Conservation (phyloP, 2,888 invertebrate species). For the Syrphus vitripennis region DNA sequence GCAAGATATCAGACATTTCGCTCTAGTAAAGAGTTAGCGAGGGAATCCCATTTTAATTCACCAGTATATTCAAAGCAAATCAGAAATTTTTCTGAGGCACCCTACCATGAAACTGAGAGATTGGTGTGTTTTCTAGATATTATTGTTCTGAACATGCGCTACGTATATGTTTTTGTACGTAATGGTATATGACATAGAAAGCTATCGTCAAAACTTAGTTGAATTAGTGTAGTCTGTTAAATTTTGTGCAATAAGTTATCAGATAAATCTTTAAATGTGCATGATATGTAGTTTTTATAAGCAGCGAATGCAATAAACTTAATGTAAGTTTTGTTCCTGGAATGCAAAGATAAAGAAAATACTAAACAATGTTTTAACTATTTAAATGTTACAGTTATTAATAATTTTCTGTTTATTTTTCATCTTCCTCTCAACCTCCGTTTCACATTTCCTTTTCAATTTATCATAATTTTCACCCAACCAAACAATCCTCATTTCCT, state of each 20-base stretch:
- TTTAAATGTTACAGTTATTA: conserved; percentile 68
- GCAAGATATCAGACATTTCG: too few species aligned
- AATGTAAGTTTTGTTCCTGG: conserved; percentile 58
- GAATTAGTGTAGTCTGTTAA: background rate
- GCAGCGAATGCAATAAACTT: conserved; percentile 40
- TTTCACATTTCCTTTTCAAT: conserved; percentile 3
- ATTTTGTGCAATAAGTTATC: background rate
- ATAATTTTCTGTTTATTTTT: conserved; percentile 66
- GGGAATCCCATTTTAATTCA: too few species aligned
- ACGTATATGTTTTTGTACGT: too few species aligned
- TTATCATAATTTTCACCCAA: background rate
- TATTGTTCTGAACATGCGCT: too few species aligned
- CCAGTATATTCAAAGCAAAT: too few species aligned
- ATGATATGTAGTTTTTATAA: conserved; percentile 27
- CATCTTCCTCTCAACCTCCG: conserved; percentile 37
- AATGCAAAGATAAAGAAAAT: conserved; percentile 33
- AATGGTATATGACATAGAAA: too few species aligned
- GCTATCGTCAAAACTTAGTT: background rate
- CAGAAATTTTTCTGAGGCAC: too few species aligned
- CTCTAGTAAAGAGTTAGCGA: too few species aligned
- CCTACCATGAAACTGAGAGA: too few species aligned
- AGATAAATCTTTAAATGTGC: conserved; percentile 41
- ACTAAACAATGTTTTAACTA: conserved; percentile 64
- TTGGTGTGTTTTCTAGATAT: too few species aligned
- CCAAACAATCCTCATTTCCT: background rate